Base-by-base conservation (phyloP, 2,888 invertebrate species). In the Chymomyza caudatula region DNA sequence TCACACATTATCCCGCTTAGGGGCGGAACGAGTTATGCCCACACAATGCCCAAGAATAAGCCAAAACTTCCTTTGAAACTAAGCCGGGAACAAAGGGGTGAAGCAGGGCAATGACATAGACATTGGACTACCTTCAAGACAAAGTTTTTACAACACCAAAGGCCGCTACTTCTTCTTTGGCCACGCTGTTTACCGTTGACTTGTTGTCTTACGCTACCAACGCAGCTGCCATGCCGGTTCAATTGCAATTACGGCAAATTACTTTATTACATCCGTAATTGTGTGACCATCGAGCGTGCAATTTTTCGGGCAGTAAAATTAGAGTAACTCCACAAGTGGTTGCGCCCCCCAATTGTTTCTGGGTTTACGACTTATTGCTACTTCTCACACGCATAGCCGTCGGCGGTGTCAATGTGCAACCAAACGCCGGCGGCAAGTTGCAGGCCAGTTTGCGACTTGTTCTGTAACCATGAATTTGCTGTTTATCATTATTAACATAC, bases 191-290 rank as follows among this genome's bases (percentile, higher is more conserved):
- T 59, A 42, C 19, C 44, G 55, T 17, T 54, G 49, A 22, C 43
- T n/a, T 29, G 60, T 70, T 60, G 62, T 60, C 58, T 47, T 71
- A 37, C 60, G 8, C 61, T n/a, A n/a, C n/a, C 23, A 67, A 59
- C 65, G 61, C 78, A 80, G 68, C 69, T 73, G 69, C 65, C 77
- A 70, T 71, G 75, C 71, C 76, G 83, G 84, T 87, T 89, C 89
- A 86, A 89, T 89, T 88, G 87, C 89, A 89, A 89, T 89, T 89
- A 89, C 87, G 87, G 82, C 85, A 89, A 89, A 89, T 89, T 89
- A 88, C 87, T 89, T 89, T 89, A 89, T 89, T 89, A 89, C 89
- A 87, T 89, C 88, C 89, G 88, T 89, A 89, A 89, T 89, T 89
- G 89, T 89, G 87, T 87, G 88, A 87, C 89, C 87, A 86, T 86